Evolutionary conservation across 1,140 invertebrate genomes (phyloP).

Genomic region (Achroia grisella): DNA sequence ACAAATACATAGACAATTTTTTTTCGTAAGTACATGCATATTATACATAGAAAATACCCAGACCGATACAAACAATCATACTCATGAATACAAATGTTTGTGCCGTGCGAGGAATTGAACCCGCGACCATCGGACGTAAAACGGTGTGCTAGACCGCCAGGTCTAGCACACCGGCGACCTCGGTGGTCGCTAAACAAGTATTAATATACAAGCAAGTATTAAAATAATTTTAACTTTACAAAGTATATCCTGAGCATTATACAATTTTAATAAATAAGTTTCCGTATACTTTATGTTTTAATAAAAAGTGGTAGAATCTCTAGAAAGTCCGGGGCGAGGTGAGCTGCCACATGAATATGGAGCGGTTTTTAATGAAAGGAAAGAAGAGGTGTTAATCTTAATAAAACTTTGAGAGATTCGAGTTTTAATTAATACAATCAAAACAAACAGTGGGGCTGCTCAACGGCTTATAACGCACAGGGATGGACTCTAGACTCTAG

Average conservation of each 20-base stretch:
- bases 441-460: slow-evolving; percentile 50
- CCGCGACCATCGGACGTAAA: too few species aligned
- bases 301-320: neutral
- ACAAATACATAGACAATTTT: too few species aligned
- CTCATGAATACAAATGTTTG: too few species aligned
- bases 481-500: slow-evolving; percentile 12
- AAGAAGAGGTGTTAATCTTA: slow-evolving; percentile 61
- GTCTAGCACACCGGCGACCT: too few species aligned
- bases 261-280: too few species aligned
- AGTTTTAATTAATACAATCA: slow-evolving; percentile 68
- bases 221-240: neutral
- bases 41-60: too few species aligned
- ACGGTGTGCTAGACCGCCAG: too few species aligned
- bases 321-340: neutral
- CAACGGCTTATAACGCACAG: slow-evolving; percentile 37
- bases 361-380: slow-evolving; percentile 35
- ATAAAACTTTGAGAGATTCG: slow-evolving; percentile 49
- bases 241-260: too few species aligned
- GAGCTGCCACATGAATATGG: slow-evolving; percentile 48
- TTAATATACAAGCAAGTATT: neutral
- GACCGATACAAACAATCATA: too few species aligned
- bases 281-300: too few species aligned
- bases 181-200: neutral
- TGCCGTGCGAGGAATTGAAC: too few species aligned
- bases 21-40: too few species aligned